Conservation (phyloP, 2,888 invertebrate species). For the Conistra vaccinii region DNA sequence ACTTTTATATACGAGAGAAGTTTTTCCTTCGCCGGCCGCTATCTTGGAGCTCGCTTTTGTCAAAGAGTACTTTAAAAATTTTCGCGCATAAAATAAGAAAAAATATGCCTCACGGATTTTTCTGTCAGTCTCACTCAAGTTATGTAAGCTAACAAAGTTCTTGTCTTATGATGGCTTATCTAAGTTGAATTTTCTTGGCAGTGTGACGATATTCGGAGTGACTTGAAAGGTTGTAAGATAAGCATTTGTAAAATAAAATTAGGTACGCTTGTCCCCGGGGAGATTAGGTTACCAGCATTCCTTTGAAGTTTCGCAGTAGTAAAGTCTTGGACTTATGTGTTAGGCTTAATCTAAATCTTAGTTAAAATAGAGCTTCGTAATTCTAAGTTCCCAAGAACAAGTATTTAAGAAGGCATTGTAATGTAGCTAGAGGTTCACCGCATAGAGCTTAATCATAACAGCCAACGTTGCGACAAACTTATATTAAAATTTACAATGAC, state of each 20-base stretch:
- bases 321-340: conserved; percentile 55
- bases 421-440: conserved; percentile 14
- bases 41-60: conserved; percentile 48
- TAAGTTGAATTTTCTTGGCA: conserved; percentile 60
- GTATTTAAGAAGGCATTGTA: conserved; percentile 40
- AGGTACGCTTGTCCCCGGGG: conserved; percentile 42
- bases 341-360: conserved; percentile 53
- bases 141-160: conserved; percentile 57
- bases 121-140: conserved; percentile 48
- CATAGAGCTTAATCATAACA: conserved; percentile 35
- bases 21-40: conserved; percentile 23
- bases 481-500: conserved; percentile 22
- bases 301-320: conserved; percentile 50
- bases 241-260: conserved; percentile 65
- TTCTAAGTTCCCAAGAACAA: conserved; percentile 46
- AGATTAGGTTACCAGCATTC: conserved; percentile 54
- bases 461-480: conserved; percentile 33
- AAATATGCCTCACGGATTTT: conserved; percentile 52
- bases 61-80: conserved; percentile 52
- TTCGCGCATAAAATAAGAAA: conserved; percentile 52
- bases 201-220: conserved; percentile 59
- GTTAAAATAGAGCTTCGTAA: conserved; percentile 43
- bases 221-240: conserved; percentile 60
- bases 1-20: conserved; percentile 37
- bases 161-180: conserved; percentile 64